These are phyloP conservation scores for Lutraria lutraria DNA, from an alignment of 2,888 invertebrate species.

Conservation along the genomic window DNA sequence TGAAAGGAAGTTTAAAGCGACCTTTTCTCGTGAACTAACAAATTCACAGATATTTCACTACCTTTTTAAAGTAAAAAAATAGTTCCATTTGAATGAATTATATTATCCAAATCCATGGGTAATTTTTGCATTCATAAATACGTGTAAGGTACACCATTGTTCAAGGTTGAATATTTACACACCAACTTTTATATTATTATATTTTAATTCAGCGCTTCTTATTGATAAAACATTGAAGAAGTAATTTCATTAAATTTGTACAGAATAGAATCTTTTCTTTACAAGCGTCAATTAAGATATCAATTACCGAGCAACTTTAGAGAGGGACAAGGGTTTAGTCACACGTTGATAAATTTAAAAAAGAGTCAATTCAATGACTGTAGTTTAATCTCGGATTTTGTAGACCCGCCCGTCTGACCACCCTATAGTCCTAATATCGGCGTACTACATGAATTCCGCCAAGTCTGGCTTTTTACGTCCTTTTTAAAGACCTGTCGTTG, in stretches of 20 bases:
- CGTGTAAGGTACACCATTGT: neutral
- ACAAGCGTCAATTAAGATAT: neutral
- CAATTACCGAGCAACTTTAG: neutral
- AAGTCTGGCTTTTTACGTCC: no score
- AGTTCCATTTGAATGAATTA: neutral
- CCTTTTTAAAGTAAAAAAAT: constrained; percentile 8
- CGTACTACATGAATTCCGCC: no score
- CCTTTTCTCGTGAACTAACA: neutral
- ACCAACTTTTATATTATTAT: neutral
- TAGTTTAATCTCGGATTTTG: no score
- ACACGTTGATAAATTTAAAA: neutral
- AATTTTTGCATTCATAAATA: neutral
- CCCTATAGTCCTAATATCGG: no score
- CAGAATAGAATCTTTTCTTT: neutral
- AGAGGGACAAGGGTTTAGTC: neutral
- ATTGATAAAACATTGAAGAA: neutral
- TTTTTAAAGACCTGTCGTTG: no score
- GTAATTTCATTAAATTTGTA: constrained; percentile 20
- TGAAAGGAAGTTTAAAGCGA: neutral
- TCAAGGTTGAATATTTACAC: neutral
- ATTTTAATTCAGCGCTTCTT: neutral
- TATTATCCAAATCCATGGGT: neutral
- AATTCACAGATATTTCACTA: neutral
- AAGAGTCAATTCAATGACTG: no score
- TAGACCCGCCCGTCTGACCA: no score